A percentile compares a stretch with the other conserved stretches of the same genome.
These are phyloP conservation scores for Ictidomys tridecemlineatus DNA, from an alignment of 2,113 vertebrate genomes.

Conservation along the genomic window DNA sequence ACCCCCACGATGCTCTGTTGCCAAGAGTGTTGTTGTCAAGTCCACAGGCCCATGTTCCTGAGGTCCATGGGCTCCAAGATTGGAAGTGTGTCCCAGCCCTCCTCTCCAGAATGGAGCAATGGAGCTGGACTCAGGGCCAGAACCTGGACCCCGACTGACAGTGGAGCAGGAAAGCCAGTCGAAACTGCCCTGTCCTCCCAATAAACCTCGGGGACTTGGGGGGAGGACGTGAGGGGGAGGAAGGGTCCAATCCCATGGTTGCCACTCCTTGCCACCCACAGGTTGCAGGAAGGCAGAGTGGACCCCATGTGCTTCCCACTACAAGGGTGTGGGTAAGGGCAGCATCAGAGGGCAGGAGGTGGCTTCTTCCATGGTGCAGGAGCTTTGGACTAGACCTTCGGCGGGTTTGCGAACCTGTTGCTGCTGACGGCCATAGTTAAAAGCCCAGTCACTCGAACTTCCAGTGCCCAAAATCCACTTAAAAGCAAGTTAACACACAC, in stretches of 20 bases:
- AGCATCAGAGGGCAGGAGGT: not conserved
- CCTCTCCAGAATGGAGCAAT: not conserved
- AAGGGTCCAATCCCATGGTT: not conserved
- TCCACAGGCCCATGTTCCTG: not conserved
- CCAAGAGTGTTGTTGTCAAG: not conserved
- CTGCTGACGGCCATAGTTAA: not conserved
- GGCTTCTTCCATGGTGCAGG: not conserved
- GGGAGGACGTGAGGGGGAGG: no score
- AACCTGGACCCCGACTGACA: not conserved
- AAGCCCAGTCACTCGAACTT: not conserved
- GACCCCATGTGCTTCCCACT: accelerated
- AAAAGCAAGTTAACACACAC: not conserved
- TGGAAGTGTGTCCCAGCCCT: not conserved
- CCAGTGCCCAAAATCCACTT: not conserved
- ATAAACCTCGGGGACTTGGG: no score
- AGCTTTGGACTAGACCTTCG: not conserved
- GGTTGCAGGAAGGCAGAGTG: no score
- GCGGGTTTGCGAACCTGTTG: not conserved
- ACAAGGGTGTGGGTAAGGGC: not conserved
- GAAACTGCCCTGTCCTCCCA: not conserved
- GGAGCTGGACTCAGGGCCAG: not conserved
- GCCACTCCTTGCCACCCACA: not conserved
- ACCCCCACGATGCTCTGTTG: constrained; percentile 9
- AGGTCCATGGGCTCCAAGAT: not conserved
- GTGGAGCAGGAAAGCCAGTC: not conserved